These are phyloP conservation scores for Porites cylindrica DNA, from an alignment of 92 coral and sea anemone genomes.

Conservation along the genomic window DNA sequence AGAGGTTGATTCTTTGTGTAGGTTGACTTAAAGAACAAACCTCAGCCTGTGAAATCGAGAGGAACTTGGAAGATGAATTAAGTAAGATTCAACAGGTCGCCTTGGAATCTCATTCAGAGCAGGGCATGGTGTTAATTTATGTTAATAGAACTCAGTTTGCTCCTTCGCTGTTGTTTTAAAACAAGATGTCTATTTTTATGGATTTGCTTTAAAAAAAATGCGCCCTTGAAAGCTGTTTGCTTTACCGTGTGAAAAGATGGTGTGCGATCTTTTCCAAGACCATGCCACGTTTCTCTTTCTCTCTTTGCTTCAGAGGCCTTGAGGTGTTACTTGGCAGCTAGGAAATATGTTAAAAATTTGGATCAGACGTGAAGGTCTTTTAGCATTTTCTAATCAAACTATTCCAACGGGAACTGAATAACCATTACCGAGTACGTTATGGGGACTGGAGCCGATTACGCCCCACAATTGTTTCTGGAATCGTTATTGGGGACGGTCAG, in stretches of 20 bases:
- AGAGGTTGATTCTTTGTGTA: neutral
- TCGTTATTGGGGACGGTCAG: no score
- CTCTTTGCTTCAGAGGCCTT: no score
- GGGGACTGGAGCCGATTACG: no score
- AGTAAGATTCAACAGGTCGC: slow-evolving; percentile 16
- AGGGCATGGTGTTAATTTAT: slow-evolving; percentile 13
- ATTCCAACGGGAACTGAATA: no score
- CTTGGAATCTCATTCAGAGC: neutral
- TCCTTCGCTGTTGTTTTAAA: slow-evolving; percentile 25
- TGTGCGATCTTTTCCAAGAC: neutral
- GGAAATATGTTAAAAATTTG: no score
- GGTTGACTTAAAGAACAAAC: slow-evolving; percentile 35
- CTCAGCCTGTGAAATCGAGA: neutral
- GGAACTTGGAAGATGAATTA: neutral
- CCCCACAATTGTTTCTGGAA: no score
- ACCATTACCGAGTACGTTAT: no score
- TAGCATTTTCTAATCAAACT: no score
- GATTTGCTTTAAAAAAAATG: neutral
- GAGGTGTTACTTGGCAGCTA: no score
- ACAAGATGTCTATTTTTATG: slow-evolving; percentile 32
- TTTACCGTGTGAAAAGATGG: neutral
- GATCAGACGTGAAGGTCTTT: no score
- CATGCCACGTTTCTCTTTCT: neutral
- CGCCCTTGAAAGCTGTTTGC: neutral
- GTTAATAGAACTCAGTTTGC: slow-evolving; percentile 8